Evolutionary conservation across 2,888 invertebrate species (phyloP), one percentile per base, ranked within the genome.

Genomic region (Lamellibrachia satsuma): DNA sequence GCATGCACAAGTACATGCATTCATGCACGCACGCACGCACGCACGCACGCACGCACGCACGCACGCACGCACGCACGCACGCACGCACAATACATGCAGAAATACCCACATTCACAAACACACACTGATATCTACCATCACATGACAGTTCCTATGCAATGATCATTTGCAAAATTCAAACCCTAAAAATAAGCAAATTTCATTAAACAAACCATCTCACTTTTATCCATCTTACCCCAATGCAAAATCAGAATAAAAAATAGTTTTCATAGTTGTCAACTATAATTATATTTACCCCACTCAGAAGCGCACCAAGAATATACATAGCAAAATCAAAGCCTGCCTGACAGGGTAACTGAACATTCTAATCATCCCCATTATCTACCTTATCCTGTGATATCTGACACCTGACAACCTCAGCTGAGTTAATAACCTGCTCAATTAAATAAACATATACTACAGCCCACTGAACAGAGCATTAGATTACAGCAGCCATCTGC

Each of bases 381-480:
- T 75, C 75, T 15, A 4, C 75, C 22, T 75, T 75, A 75, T 75
- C 75, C 75, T n/a, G 22, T 75, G 75, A 15, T 75, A 75, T 75
- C 75, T 22, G 75, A 75, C 22, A 75, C 22, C 75, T 75, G 75
- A 75, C 75, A 75, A n/a, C 22, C 2, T 15, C 75, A 11, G 22
- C 75, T 75, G 22, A 15, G 75, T 75, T 75, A 75, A 75, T 75
- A 6, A 75, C 75, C 75, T 22, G 57, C 75, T 75, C 75, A 75
- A 75, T 75, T 75, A 75, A 75, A 75, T 75, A 75, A 75, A 75
- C 75, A 75, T 75, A 75, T 75, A 75, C 75, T 75, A n/a, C 75
- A 75, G 75, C 75, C 75, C 75, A 75, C 22, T 75, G 22, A 75
- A n/a, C 75, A 75, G 75, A 11, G 15, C 2, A 3, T 22, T 22